phyloP scores from a whole-genome alignment of 2,888 invertebrate genomes.

The Darwinula stevensoni region DNA sequence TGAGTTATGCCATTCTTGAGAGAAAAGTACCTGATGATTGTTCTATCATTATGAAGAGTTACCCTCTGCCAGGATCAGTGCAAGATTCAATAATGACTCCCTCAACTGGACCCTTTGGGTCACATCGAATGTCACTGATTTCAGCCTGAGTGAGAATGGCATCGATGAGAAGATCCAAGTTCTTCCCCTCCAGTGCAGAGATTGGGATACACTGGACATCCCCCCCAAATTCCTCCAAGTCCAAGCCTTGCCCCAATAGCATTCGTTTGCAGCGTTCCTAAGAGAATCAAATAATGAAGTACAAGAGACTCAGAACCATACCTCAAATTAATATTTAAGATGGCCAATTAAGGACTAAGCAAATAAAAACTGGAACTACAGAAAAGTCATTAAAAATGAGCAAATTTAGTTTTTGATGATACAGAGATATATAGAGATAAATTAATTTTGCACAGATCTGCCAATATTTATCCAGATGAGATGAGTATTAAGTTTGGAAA shows the following conservation, averaged over 20 bases:
- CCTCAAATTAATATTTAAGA: conserved; percentile 1
- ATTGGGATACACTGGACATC: conserved; percentile 69
- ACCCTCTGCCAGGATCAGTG: conserved; percentile 33
- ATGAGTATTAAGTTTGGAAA: too few relatives aligned
- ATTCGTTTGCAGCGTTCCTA: conserved; percentile 41
- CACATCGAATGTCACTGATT: conserved; percentile 52
- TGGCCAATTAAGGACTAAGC: too few relatives aligned
- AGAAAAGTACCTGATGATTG: conserved; percentile 3
- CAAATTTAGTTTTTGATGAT: too few relatives aligned
- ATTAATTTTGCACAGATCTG: too few relatives aligned
- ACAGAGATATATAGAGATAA: too few relatives aligned
- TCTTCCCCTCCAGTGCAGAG: conserved; percentile 57
- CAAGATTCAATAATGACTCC: conserved; percentile 68
- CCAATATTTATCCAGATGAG: too few relatives aligned
- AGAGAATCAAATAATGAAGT: conserved; percentile 9
- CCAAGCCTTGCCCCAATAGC: conserved; percentile 42
- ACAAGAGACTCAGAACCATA: too few relatives aligned
- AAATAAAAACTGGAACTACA: too few relatives aligned
- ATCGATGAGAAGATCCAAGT: conserved; percentile 46
- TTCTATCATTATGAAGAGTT: conserved; percentile 8
- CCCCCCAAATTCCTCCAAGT: conserved; percentile 63
- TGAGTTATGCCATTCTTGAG: not conserved
- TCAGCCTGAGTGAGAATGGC: conserved; percentile 38
- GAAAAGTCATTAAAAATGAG: too few relatives aligned
- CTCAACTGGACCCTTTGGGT: conserved; percentile 54